phyloP scores from a whole-genome alignment of 2,888 invertebrate genomes.

The Tetragnatha montana region DNA sequence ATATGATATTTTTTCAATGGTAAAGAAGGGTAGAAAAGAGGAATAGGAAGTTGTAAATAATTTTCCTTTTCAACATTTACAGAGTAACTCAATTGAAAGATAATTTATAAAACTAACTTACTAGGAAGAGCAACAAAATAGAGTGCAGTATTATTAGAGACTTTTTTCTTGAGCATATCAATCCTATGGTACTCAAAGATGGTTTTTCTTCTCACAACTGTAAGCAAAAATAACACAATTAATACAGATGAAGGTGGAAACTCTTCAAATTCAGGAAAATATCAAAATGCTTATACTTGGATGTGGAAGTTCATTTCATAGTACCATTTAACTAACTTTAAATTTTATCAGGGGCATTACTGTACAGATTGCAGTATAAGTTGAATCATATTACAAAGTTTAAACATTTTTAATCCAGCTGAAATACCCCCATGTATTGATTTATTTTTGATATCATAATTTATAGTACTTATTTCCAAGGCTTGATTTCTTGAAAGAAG shows the following conservation, averaged over 20 bases:
- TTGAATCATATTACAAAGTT: too few species aligned
- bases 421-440: too few species aligned
- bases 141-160: constrained; percentile 88
- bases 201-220: constrained; percentile 92
- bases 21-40: background rate
- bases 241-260: background rate
- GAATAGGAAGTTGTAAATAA: background rate
- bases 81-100: too few species aligned
- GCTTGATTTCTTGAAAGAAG: too few species aligned
- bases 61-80: background rate
- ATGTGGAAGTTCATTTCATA: background rate
- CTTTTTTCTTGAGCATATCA: constrained; percentile 82
- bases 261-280: background rate
- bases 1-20: background rate
- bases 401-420: too few species aligned
- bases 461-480: too few species aligned
- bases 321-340: too few species aligned
- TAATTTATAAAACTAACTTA: constrained; percentile 71
- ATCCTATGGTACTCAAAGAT: constrained; percentile 97
- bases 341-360: too few species aligned
- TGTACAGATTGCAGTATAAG: too few species aligned
- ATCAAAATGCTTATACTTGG: background rate
- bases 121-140: constrained; percentile 87
- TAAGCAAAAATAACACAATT: constrained; percentile 70
- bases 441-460: too few species aligned